Evolutionary conservation across 2,113 vertebrate species (phyloP).

Genomic region (Brienomyrus brachyistius): DNA sequence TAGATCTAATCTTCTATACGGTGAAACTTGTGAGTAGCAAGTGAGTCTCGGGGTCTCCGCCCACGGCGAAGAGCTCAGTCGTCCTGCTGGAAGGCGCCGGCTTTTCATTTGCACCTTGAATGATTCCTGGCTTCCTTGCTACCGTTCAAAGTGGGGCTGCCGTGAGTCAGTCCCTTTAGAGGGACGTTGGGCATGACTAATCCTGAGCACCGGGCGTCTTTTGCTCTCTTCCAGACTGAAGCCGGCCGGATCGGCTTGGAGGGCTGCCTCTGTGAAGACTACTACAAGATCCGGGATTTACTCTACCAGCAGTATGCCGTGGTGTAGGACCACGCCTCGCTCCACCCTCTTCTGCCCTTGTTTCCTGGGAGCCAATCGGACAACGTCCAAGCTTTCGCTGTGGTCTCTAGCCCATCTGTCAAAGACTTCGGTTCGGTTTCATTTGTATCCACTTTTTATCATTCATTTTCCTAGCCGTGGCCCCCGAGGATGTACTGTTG

Average conservation of each 20-base stretch:
- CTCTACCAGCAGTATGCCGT: constrained; percentile 96
- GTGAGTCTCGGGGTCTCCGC: background rate
- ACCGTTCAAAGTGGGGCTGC: background rate
- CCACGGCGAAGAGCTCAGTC: background rate
- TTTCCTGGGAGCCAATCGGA: background rate
- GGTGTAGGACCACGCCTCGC: constrained; percentile 58
- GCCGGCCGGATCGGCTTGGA: constrained; percentile 94
- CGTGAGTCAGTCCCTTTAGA: background rate
- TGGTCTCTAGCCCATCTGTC: background rate
- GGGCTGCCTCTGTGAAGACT: constrained; percentile 95
- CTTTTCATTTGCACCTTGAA: constrained; percentile 12
- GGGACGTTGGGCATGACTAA: background rate
- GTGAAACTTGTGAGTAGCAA: background rate
- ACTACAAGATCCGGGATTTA: constrained; percentile 96
- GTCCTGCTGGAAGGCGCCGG: background rate
- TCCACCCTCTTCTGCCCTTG: background rate
- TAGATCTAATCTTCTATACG: background rate
- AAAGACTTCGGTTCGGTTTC: constrained; percentile 24
- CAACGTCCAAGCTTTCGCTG: background rate
- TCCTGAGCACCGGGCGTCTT: background rate
- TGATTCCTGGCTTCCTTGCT: background rate
- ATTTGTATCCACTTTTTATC: constrained; percentile 28
- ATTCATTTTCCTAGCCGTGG: constrained; percentile 23
- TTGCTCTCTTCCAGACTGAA: constrained; percentile 77
- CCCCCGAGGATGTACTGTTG: constrained; percentile 23